Evolutionary conservation across 37 sponge, comb jelly and placozoan genomes (phyloP).

Genomic region (Diacarnus erythraeanus): DNA sequence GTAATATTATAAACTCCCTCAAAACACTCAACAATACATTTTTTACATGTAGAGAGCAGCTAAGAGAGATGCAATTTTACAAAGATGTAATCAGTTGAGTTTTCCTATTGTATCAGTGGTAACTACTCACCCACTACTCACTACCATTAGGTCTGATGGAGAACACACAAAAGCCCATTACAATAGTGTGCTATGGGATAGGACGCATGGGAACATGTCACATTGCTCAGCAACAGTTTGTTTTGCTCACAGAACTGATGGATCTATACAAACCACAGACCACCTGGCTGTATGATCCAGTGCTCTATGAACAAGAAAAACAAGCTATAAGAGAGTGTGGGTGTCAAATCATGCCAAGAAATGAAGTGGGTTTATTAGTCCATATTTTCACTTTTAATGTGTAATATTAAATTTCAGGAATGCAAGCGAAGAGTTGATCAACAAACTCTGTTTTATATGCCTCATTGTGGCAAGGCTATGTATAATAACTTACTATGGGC

Average conservation of each 20-base stretch:
- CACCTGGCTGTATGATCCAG: constrained; percentile 54
- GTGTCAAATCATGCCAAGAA: constrained; percentile 16
- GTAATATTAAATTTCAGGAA: constrained; percentile 11
- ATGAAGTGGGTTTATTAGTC: constrained; percentile 37
- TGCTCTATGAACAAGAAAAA: constrained; percentile 43
- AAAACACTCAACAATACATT: neutral
- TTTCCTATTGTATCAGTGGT: too few relatives aligned
- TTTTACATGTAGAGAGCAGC: neutral
- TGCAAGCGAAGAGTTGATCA: constrained; percentile 32
- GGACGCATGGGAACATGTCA: constrained; percentile 38
- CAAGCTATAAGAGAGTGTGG: constrained; percentile 18
- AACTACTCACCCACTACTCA: neutral
- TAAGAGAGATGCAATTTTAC: constrained; percentile 5
- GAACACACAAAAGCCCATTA: neutral
- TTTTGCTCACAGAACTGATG: constrained; percentile 16
- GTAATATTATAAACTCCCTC: neutral
- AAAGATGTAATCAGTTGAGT: neutral
- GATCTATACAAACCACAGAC: constrained; percentile 4
- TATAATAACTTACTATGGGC: constrained; percentile 79
- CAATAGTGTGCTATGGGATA: constrained; percentile 69
- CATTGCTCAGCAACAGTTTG: constrained; percentile 45
- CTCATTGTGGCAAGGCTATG: constrained; percentile 69
- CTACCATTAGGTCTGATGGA: neutral
- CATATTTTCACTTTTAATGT: neutral
- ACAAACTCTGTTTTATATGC: constrained; percentile 77